Evolutionary conservation across 2,797 vertebrate species (phyloP).

Genomic region (Rhinogobio ventralis): DNA sequence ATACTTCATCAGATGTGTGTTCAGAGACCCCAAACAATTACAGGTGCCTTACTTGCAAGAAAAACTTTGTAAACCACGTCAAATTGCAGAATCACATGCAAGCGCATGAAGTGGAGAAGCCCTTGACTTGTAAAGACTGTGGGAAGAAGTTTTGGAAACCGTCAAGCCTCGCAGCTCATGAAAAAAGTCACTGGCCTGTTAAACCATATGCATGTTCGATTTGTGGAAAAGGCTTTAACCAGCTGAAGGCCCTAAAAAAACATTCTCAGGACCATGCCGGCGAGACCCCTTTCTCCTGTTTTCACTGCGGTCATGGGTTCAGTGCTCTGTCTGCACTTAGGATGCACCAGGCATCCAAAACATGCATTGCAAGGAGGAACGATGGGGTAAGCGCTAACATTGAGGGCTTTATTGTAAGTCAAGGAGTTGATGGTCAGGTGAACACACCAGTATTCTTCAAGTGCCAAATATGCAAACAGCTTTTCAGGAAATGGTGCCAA

Average conservation of each 20-base stretch:
- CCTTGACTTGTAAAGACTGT: constrained; percentile 54
- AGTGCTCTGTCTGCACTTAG: constrained; percentile 48
- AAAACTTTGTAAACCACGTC: constrained; percentile 35
- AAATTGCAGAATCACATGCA: constrained; percentile 47
- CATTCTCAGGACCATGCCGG: constrained; percentile 62
- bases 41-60: constrained; percentile 45
- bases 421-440: constrained; percentile 43
- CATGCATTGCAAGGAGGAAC: constrained; percentile 33
- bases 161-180: constrained; percentile 52
- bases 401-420: constrained; percentile 55
- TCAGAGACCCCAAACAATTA: background rate
- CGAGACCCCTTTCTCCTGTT: constrained; percentile 59
- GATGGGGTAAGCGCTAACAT: constrained; percentile 16
- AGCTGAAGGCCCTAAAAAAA: constrained; percentile 51
- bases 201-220: constrained; percentile 65
- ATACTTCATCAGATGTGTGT: background rate
- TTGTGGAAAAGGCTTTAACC: constrained; percentile 61
- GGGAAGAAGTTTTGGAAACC: constrained; percentile 53
- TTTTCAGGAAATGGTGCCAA: constrained; percentile 62
- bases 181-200: constrained; percentile 63
- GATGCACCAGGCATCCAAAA: constrained; percentile 56
- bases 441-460: constrained; percentile 57
- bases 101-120: constrained; percentile 38
- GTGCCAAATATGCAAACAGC: constrained; percentile 64
- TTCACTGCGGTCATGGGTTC: constrained; percentile 55